Evolutionary conservation across 2,797 vertebrate species (phyloP).

Genomic region (Gambusia yucatana): DNA sequence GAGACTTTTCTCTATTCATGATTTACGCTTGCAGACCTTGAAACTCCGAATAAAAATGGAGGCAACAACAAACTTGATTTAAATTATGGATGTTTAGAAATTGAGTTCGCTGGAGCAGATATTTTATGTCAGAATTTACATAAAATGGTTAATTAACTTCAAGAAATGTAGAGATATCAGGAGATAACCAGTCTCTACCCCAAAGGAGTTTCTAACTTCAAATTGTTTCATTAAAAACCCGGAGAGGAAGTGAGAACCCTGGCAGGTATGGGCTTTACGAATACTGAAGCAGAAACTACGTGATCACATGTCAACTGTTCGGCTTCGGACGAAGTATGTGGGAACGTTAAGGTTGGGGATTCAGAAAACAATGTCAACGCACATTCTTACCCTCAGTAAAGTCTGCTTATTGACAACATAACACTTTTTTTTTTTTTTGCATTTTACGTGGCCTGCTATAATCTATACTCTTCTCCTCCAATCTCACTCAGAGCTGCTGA

Average conservation of each 20-base stretch:
- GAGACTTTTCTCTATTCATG: not conserved
- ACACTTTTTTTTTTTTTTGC: conserved; percentile 12
- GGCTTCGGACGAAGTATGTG: no score
- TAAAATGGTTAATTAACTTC: not conserved
- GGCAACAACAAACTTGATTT: not conserved
- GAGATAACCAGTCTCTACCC: not conserved
- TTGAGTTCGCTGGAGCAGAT: not conserved
- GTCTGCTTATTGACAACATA: conserved; percentile 4
- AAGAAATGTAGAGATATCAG: not conserved
- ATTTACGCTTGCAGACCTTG: not conserved
- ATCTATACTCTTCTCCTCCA: conserved; percentile 30
- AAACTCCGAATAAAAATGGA: not conserved
- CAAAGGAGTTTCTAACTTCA: conserved; percentile 25
- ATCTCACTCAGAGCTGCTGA: conserved; percentile 63
- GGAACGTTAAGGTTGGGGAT: not conserved
- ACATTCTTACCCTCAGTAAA: conserved; percentile 32
- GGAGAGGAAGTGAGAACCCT: no score
- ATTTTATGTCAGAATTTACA: not conserved
- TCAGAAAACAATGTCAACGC: conserved; percentile 17
- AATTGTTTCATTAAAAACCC: no score
- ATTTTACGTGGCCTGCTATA: conserved; percentile 38
- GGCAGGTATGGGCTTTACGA: no score
- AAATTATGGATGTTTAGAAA: not conserved
- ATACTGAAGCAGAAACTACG: no score
- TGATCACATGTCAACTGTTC: no score